Evolutionary conservation across 2,888 invertebrate species (phyloP), one percentile per base, ranked within the genome.

Genomic region (Sisyra nigra): DNA sequence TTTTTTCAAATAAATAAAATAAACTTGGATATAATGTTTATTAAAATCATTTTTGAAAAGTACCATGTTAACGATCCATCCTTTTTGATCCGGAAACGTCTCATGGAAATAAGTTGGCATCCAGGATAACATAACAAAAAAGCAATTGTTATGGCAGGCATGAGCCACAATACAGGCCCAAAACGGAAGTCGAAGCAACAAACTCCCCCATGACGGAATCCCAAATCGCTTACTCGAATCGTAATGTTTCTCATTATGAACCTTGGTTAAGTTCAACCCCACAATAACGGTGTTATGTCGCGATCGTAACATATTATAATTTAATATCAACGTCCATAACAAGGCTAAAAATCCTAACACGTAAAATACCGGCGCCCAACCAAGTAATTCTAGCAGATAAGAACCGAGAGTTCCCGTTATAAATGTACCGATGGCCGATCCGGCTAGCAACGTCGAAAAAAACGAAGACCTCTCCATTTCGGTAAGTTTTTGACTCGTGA

Each of bases 31-130:
- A n/a, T n/a, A n/a, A n/a, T n/a, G n/a, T n/a, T n/a, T n/a, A n/a
- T n/a, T n/a, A n/a, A n/a, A n/a, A n/a, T n/a, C n/a, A n/a, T n/a
- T n/a, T n/a, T n/a, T n/a, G n/a, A n/a, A n/a, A n/a, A n/a, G 3
- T 24, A 80, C 72, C 59, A 80, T 77, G 57, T 81, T 81, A 48
- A 78, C 80, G 37, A 80, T 67, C 74, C 78, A 77, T 36, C 37
- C 29, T 42, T 74, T 76, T 30, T 74, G 75, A 48, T 72, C 68
- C 1, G 77, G 76, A 53, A 71, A 80, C 17, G 70, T 76, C 52
- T 80, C 80, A 53, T 76, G 73, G 55, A 81, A 81, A 57, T 78
- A 81, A 35, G 77, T 78, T 31, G 80, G 80, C 55, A 81, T 62
- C 80, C 80, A 81, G 8, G 77, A 78, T 34, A 80, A 62, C 46